Evolutionary conservation across 2,888 invertebrate genomes (phyloP), one percentile per base, ranked within the genome.

Genomic region (Germaria angustata): DNA sequence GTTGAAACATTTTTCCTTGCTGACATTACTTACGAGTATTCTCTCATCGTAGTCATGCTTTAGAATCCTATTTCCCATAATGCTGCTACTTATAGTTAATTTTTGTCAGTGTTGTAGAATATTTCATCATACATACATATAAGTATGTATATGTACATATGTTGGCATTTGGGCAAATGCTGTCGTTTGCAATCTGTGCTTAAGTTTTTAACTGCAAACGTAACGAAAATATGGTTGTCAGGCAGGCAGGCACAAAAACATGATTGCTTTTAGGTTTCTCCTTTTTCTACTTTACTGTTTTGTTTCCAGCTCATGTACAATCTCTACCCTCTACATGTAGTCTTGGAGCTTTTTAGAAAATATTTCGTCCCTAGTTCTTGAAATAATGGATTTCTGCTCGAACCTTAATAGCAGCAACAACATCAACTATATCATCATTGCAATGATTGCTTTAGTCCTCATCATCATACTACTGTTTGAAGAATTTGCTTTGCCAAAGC

Each of bases 161-260:
- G 68, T 46, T 63, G 65, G 71, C 55, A 46, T 46, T 65, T 59
- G 39, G 53, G 69, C 53, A 53, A 63, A 68, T 69, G 66, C 65
- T 82, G 82, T 82, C 79, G 65, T 71, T 79, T 82, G 46, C 79
- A 79, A 79, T 79, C 78, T 82, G 46, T 79, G 71, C 71, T 71
- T 76, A 36, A 46, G 17, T 55, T 53, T 68, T 61, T 32, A 41
- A 46, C 36, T 36, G 13, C 53, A 55, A 75, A 75, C 44, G 53
- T 55, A 44, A 55, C 51, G 36, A 65, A 75, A 63, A 73, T 66
- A 69, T 78, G 78, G 69, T 71, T 78, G 78, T 78, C 69, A 75
- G 3, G 51, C 51, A 51, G 32, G 76, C 73, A 73, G 34, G 44
- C 53, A 75, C 44, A 77, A 53, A 63, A 63, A 63, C 77, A 63